These are phyloP conservation scores for Idaea dimidiata DNA, from an alignment of 2,888 invertebrate genomes.

Conservation along the genomic window DNA sequence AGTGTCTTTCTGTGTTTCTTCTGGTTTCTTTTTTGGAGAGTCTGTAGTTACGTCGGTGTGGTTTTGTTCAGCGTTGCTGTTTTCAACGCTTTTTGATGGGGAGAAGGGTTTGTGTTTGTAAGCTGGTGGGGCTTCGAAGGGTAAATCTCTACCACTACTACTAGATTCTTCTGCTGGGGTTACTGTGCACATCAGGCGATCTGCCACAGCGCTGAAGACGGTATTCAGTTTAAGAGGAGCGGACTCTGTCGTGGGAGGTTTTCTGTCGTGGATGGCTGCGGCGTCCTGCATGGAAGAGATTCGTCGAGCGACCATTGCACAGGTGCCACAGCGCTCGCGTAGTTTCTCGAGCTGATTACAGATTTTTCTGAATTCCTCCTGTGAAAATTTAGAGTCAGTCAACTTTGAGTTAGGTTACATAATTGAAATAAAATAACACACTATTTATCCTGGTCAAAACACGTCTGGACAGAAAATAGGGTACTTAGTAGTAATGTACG, in stretches of 20 bases:
- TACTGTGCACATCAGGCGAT: conserved; percentile 75
- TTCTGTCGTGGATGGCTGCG: conserved; percentile 80
- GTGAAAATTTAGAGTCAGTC: conserved; percentile 6
- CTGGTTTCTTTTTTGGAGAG: conserved; percentile 63
- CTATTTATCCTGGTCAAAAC: too few relatives aligned
- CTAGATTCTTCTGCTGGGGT: conserved; percentile 76
- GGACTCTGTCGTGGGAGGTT: conserved; percentile 73
- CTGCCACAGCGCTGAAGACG: conserved; percentile 77
- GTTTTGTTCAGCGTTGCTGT: conserved; percentile 64
- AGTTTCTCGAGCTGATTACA: conserved; percentile 89
- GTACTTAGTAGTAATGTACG: too few relatives aligned
- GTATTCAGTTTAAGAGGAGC: conserved; percentile 75
- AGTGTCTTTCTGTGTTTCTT: conserved; percentile 58
- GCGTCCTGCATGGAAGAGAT: conserved; percentile 92
- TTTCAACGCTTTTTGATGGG: conserved; percentile 65
- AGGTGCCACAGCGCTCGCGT: conserved; percentile 89
- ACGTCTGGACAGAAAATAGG: too few relatives aligned
- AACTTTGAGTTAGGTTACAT: background rate
- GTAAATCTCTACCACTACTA: conserved; percentile 71
- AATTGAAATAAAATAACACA: too few relatives aligned
- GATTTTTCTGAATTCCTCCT: conserved; percentile 91
- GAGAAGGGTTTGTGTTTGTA: conserved; percentile 76
- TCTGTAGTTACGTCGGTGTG: conserved; percentile 70
- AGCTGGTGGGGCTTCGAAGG: conserved; percentile 71
- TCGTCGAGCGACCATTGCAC: conserved; percentile 86